Percentiles rank a stretch among this genome's conserved stretches.
phyloP scores from a whole-genome alignment of 2,113 vertebrate genomes.

The Ifrita kowaldi region DNA sequence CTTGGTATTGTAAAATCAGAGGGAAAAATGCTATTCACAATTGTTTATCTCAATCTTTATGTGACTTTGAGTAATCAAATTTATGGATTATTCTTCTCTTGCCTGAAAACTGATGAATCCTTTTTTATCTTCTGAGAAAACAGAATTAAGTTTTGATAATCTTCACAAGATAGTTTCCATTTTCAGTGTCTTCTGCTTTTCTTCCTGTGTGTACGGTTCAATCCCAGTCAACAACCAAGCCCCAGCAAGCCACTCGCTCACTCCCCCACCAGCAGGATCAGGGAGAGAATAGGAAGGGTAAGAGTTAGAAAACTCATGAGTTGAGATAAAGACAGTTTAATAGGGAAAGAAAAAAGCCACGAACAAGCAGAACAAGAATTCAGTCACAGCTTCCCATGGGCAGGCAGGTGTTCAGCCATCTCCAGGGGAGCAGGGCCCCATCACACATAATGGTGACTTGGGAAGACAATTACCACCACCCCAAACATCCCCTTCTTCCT shows the following conservation, averaged over 20 bases:
- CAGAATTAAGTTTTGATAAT: background rate
- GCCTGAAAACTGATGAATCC: background rate
- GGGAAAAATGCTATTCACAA: background rate
- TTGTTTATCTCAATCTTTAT: background rate
- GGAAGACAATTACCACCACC: background rate
- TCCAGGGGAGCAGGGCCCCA: background rate
- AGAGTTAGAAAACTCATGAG: background rate
- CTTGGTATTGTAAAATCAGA: background rate
- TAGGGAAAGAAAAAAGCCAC: background rate
- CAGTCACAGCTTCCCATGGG: background rate
- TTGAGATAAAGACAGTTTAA: background rate
- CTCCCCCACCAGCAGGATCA: background rate
- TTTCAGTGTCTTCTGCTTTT: background rate
- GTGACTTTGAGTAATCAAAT: background rate
- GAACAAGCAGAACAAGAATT: background rate
- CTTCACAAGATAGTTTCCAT: background rate
- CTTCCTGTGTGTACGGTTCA: background rate
- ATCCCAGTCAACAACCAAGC: background rate
- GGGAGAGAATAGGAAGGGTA: background rate
- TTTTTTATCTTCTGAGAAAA: background rate
- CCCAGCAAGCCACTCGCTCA: fast-evolving
- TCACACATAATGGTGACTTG: fast-evolving
- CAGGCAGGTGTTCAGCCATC: background rate
- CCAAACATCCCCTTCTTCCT: background rate
- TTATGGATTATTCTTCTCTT: background rate